These are phyloP conservation scores for Ornithoptera priamus DNA, from an alignment of 2,888 invertebrate species.

Conservation along the genomic window DNA sequence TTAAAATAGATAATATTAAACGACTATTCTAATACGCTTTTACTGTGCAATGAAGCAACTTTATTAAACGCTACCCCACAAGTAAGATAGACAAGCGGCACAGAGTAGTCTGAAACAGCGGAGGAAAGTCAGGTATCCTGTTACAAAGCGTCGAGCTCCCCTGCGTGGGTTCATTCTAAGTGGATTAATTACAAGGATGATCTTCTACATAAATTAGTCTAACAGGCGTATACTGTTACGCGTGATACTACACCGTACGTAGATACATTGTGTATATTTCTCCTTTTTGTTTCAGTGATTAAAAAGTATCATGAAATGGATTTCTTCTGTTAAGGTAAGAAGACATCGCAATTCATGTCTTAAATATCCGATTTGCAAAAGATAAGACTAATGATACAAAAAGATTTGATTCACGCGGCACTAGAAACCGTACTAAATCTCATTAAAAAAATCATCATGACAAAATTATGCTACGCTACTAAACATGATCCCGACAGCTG, in stretches of 20 bases:
- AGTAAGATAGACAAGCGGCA: constrained; percentile 34
- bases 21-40: not conserved
- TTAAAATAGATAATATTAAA: not conserved
- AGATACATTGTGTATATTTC: constrained; percentile 18
- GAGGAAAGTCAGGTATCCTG: constrained; percentile 47
- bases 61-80: constrained; percentile 19
- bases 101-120: constrained; percentile 39
- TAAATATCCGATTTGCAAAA: too few relatives aligned
- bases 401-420: too few relatives aligned
- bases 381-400: too few relatives aligned
- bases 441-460: not conserved
- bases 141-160: constrained; percentile 55
- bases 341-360: too few relatives aligned
- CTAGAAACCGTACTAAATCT: not conserved
- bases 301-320: not conserved
- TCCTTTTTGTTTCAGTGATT: constrained; percentile 13
- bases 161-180: constrained; percentile 57
- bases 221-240: constrained; percentile 60
- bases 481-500: constrained; percentile 51
- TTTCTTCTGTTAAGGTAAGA: too few relatives aligned
- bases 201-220: constrained; percentile 69
- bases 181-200: constrained; percentile 75
- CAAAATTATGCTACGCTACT: constrained; percentile 1
- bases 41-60: constrained; percentile 19
- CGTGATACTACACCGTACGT: constrained; percentile 32